A percentile compares a stretch with the other conserved stretches of the same genome.
Evolutionary conservation across 2,888 invertebrate species (phyloP).

Genomic region (Liodrosophila aerea): DNA sequence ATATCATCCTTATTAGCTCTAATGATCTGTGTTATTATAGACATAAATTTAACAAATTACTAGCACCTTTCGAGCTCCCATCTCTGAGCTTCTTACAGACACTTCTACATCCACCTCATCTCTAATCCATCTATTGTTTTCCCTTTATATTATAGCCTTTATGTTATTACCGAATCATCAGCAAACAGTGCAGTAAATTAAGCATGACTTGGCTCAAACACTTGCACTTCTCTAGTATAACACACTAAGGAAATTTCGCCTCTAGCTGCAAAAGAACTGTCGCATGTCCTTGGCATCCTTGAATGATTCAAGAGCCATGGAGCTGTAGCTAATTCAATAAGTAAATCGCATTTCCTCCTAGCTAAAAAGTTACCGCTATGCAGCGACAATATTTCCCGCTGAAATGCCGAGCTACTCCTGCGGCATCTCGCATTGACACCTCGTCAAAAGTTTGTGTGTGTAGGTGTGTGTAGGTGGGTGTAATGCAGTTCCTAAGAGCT

Average conservation of each 20-base stretch:
- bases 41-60: too few species aligned
- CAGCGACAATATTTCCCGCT: background rate
- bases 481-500: constrained; percentile 29
- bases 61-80: too few species aligned
- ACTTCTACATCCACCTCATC: too few species aligned
- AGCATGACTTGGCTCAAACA: too few species aligned
- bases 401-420: background rate
- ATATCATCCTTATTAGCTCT: too few species aligned
- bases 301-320: too few species aligned
- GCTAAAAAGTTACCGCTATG: constrained; percentile 53
- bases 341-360: constrained; percentile 69
- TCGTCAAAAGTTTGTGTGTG: constrained; percentile 66
- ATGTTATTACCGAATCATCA: too few species aligned
- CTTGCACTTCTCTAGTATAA: background rate
- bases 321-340: constrained; percentile 60
- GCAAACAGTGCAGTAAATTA: background rate
- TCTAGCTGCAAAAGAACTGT: background rate
- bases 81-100: too few species aligned
- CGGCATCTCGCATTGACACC: constrained; percentile 56
- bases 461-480: background rate
- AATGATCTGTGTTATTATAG: too few species aligned
- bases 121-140: too few species aligned
- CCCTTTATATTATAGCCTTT: too few species aligned
- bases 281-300: background rate
- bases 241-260: too few species aligned